A percentile compares a stretch with the other conserved stretches of the same genome.
Conservation (phyloP, 2,888 invertebrate species). For the Pherbina coryleti region DNA sequence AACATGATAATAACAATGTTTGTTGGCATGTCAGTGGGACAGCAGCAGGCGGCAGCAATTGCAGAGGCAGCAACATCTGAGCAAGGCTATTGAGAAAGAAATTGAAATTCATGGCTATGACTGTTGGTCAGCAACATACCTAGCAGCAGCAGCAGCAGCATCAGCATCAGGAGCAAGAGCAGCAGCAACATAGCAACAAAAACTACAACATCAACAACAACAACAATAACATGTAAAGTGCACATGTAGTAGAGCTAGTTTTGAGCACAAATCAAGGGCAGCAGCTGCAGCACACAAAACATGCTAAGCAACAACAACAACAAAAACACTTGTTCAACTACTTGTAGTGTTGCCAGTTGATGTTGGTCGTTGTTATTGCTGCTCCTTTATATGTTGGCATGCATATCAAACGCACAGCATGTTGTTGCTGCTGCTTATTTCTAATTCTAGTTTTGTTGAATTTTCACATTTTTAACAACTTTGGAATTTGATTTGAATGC, state of each 20-base stretch:
- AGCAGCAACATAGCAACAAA: too few species aligned
- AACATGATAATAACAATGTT: constrained; percentile 28
- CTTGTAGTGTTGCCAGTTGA: constrained; percentile 9
- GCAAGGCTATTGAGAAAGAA: background rate
- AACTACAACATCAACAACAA: too few species aligned
- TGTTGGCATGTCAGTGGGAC: constrained; percentile 26
- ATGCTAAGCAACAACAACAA: constrained; percentile 16
- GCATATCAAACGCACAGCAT: background rate
- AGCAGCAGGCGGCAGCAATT: background rate
- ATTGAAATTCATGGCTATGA: constrained; percentile 26
- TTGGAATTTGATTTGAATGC: background rate
- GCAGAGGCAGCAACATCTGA: too few species aligned
- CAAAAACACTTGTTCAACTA: constrained; percentile 16
- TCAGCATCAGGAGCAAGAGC: background rate
- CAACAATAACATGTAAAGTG: background rate
- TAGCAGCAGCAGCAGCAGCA: background rate
- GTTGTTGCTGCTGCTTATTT: background rate
- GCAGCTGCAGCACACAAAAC: background rate
- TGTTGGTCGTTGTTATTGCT: constrained; percentile 11
- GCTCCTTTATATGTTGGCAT: background rate
- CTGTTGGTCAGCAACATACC: background rate
- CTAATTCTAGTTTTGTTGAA: background rate
- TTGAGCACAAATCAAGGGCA: background rate
- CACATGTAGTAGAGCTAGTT: background rate
- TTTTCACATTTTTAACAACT: background rate